Conservation (phyloP, 2,113 vertebrate genomes). For the Hylia prasina region DNA sequence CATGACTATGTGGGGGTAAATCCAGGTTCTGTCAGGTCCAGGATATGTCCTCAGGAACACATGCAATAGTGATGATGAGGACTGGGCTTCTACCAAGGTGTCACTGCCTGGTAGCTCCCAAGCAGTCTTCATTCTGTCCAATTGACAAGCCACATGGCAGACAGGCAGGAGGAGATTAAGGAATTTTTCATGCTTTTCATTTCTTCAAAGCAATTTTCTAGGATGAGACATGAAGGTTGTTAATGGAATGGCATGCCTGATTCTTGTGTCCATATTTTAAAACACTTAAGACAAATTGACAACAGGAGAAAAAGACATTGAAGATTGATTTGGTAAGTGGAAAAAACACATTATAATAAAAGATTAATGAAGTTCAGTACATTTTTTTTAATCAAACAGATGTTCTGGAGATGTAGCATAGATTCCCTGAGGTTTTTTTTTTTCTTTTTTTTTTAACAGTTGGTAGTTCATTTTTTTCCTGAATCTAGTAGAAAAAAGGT, state of each 20-base stretch:
- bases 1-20: rapidly evolving
- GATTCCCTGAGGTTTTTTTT: background rate
- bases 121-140: background rate
- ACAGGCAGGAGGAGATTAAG: background rate
- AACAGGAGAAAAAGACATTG: background rate
- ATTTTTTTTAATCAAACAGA: background rate
- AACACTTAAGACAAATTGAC: background rate
- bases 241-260: background rate
- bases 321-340: background rate
- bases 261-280: background rate
- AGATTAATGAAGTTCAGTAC: background rate
- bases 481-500: background rate
- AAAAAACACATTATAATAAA: background rate
- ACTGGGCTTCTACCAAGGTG: background rate
- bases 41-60: background rate
- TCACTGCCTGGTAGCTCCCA: background rate
- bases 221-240: background rate
- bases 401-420: background rate
- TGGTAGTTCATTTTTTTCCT: background rate
- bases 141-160: background rate
- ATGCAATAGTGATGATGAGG: background rate
- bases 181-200: background rate
- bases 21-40: background rate
- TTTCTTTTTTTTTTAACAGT: too few species aligned
- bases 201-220: background rate